phyloP scores from a whole-genome alignment of 1,140 invertebrate genomes.

The Drosophila mauritiana region DNA sequence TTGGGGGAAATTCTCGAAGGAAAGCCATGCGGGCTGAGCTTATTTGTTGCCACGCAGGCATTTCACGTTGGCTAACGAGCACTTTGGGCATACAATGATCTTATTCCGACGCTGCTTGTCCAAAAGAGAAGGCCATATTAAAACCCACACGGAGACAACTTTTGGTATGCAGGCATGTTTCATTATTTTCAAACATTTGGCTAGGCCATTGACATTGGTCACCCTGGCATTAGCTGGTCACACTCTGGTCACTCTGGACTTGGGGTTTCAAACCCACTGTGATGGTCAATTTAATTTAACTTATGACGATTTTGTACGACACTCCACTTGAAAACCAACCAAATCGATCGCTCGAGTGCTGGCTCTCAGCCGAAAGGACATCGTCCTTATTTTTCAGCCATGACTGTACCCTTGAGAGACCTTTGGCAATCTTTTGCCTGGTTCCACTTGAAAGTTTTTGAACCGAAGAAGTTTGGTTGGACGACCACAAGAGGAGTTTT shows the following conservation, averaged over 20 bases:
- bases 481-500: constrained; percentile 22
- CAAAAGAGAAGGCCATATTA: constrained; percentile 26
- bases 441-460: constrained; percentile 39
- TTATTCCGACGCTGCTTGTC: not conserved
- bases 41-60: constrained; percentile 70
- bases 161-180: not conserved
- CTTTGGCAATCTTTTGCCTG: constrained; percentile 34
- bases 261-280: too few relatives aligned
- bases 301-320: too few relatives aligned
- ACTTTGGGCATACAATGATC: constrained; percentile 57
- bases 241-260: too few relatives aligned
- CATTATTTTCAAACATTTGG: constrained; percentile 2
- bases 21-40: constrained; percentile 59
- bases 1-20: not conserved
- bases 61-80: constrained; percentile 76
- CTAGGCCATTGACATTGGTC: not conserved
- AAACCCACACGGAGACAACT: constrained; percentile 6
- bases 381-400: constrained; percentile 32
- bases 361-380: constrained; percentile 3
- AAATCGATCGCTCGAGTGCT: constrained; percentile 14
- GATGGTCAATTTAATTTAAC: too few relatives aligned
- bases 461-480: constrained; percentile 25
- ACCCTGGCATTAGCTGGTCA: too few relatives aligned
- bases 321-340: not conserved
- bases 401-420: constrained; percentile 23